Percentiles rank a stretch among this genome's conserved stretches.
Conservation (phyloP, 2,888 invertebrate genomes). For the Gisinianus flammeolus region DNA sequence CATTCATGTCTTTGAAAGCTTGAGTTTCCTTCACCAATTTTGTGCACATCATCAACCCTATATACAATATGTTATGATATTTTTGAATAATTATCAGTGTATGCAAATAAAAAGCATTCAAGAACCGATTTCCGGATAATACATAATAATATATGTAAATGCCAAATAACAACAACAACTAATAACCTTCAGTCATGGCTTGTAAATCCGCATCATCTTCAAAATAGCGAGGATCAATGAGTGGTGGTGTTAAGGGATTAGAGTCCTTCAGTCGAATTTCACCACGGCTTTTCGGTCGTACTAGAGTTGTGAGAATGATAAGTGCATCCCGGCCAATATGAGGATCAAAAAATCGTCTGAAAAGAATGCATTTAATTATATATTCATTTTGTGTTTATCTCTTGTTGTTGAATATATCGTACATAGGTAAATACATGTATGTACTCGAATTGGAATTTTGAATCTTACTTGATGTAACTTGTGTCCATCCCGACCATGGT, state of each 20-base stretch:
- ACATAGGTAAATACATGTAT: too few relatives aligned
- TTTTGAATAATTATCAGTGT: neutral
- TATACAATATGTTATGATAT: neutral
- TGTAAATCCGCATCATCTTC: conserved; percentile 25
- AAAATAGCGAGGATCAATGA: conserved; percentile 40
- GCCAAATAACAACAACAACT: neutral
- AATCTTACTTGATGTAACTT: neutral
- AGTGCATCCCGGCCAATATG: conserved; percentile 79
- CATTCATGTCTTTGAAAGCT: conserved; percentile 34
- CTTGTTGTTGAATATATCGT: too few relatives aligned
- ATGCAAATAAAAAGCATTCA: neutral
- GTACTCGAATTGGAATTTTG: too few relatives aligned
- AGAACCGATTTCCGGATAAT: neutral
- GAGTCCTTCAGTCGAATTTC: conserved; percentile 69
- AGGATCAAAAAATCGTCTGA: conserved; percentile 67
- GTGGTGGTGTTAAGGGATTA: conserved; percentile 25
- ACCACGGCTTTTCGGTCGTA: conserved; percentile 85
- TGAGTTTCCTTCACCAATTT: conserved; percentile 34
- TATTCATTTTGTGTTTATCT: too few relatives aligned
- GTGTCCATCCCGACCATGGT: conserved; percentile 29
- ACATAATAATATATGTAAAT: neutral
- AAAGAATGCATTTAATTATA: too few relatives aligned
- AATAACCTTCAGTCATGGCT: conserved; percentile 37
- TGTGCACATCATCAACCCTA: conserved; percentile 27
- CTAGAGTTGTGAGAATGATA: conserved; percentile 81